phyloP scores from a whole-genome alignment of 2,888 invertebrate species.

The Pammene fasciana region DNA sequence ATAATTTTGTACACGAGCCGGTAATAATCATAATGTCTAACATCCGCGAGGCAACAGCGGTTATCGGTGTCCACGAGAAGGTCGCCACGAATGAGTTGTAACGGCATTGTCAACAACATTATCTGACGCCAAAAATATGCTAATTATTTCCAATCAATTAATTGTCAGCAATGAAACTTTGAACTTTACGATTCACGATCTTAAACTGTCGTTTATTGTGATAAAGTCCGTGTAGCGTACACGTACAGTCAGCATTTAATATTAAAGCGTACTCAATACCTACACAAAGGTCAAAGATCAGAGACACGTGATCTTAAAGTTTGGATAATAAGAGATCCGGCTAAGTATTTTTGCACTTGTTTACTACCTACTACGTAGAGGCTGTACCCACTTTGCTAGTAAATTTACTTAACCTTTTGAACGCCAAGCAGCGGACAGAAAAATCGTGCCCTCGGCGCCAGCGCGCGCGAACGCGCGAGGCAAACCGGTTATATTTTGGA shows the following conservation, averaged over 20 bases:
- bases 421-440: no score
- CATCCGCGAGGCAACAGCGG: conserved; percentile 68
- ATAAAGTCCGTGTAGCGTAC: no score
- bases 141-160: conserved; percentile 30
- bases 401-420: no score
- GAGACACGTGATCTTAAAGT: conserved; percentile 14
- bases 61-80: conserved; percentile 53
- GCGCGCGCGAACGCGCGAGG: no score
- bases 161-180: not conserved
- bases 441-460: no score
- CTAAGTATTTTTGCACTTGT: conserved; percentile 3
- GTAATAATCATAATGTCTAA: conserved; percentile 43
- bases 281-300: not conserved
- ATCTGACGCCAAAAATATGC: conserved; percentile 48
- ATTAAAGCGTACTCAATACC: no score
- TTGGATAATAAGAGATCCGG: conserved; percentile 34
- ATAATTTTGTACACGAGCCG: conserved; percentile 33
- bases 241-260: no score
- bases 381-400: no score
- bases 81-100: conserved; percentile 46
- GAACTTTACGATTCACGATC: not conserved
- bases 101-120: conserved; percentile 46
- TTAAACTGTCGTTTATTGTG: not conserved
- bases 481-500: no score
- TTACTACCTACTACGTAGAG: not conserved